Evolutionary conservation across 2,888 invertebrate species (phyloP), one percentile per base, ranked within the genome.

Genomic region (Andrena dorsata): DNA sequence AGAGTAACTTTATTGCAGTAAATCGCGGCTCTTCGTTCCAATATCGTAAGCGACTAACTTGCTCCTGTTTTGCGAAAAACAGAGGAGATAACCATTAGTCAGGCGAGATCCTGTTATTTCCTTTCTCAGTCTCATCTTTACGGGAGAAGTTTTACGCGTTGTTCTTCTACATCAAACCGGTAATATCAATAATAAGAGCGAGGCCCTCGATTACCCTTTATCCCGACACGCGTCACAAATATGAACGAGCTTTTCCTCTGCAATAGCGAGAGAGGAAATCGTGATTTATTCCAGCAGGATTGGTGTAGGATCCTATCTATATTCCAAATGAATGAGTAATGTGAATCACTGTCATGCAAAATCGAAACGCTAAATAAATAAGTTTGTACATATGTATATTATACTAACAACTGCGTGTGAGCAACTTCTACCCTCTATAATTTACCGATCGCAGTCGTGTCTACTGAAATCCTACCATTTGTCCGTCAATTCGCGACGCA

Each of bases 81-180:
- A 41, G 16, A 41, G 41, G 56, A 56, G 56, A 56, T 56, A 56
- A 56, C 56, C 56, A 56, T 56, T 23, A 56, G 23, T 56, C 56
- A 56, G 23, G 13, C 8, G 23, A 56, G 26, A 56, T 56, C 56
- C 56, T 56, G 20, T 56, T 23, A 23, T 56, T 23, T 8, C 10
- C 56, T 56, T 56, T 26, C 23, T 13, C 20, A 23, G 20, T 56
- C 10, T 20, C 10, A 56, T 56, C 20, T 56, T 56, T 56, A 56
- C 56, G 56, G 23, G 56, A 6, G 56, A 56, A 56, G 56, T 56
- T 56, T 56, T 56, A 56, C 56, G 23, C 10, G 10, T 56, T 56
- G 56, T 26, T 56, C 10, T 41, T 56, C 23, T 5, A 56, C 23
- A 26, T 56, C 10, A 26, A 56, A 20, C 53, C 8, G 23, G 56